These are phyloP conservation scores for Bombycilla garrulus DNA, from an alignment of 2,113 vertebrate species.

Conservation along the genomic window DNA sequence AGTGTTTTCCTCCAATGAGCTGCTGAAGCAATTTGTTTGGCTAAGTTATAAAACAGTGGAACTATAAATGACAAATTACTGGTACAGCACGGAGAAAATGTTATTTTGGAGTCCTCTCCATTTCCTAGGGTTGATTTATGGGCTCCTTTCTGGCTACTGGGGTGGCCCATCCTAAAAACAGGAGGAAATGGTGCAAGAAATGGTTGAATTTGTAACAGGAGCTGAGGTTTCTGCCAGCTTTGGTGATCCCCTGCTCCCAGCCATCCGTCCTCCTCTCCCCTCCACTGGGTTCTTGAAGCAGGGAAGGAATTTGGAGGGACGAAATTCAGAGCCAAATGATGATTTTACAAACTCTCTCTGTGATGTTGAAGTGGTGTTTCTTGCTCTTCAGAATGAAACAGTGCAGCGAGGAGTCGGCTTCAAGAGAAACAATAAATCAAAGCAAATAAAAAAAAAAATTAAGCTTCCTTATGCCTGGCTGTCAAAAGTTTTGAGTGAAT, in stretches of 20 bases:
- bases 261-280: not conserved
- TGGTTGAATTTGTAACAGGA: not conserved
- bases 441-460: not conserved
- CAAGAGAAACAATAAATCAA: not conserved
- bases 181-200: constrained; percentile 8
- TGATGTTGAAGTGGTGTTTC: not conserved
- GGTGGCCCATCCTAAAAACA: not conserved
- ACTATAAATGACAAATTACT: not conserved
- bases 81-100: not conserved
- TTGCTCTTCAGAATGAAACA: not conserved
- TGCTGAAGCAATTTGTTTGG: not conserved
- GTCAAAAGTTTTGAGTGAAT: not conserved
- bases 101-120: not conserved
- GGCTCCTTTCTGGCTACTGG: not conserved
- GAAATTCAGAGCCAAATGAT: not conserved
- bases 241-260: not conserved
- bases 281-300: not conserved
- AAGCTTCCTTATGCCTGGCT: not conserved
- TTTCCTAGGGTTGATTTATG: not conserved
- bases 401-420: not conserved
- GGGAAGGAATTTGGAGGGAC: not conserved
- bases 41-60: not conserved
- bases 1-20: not conserved
- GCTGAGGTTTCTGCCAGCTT: not conserved
- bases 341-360: not conserved